Evolutionary conservation across 23 tunicate species (phyloP), one percentile per base, ranked within the genome.

Genomic region (Clavelina lepadiformis): DNA sequence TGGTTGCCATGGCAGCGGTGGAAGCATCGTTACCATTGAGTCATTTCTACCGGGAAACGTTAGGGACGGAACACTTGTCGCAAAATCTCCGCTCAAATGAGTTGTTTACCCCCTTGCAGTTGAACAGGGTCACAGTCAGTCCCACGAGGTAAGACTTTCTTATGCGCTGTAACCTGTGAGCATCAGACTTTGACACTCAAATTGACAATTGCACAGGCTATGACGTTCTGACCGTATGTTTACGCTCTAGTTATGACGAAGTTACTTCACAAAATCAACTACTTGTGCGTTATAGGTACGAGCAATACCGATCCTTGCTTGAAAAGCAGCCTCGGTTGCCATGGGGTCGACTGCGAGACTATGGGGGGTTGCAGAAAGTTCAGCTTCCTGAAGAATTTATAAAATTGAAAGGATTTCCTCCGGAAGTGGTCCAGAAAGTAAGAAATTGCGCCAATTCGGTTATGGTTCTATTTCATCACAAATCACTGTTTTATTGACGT

Each of bases 391-490:
- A 46, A 7, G 95, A 86, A 49, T 86, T 86, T 55, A 41, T 78
- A 7, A 86, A 86, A 54, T 80, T 55, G 0, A 71, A 50, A 65
- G 75, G 77, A 0, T 86, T 65, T 44, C 95, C 95, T 21, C 95
- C 95, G 4, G 80, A 71, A 38, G 95, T 86, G 20, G 95, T 86
- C 15, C 95, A 86, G 65, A 86, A 86, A 75, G 95, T 86, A 68
- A 5, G 47, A 29, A 22, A 7, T 7, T 63, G 35, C n/a, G 30
- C 13, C 35, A 6, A 23, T 25, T 25, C 35, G 30, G 30, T 5
- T n/a, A n/a, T n/a, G n/a, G n/a, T n/a, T n/a, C n/a, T n/a, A n/a
- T n/a, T n/a, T n/a, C n/a, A n/a, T n/a, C n/a, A n/a, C n/a, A n/a
- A n/a, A n/a, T n/a, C n/a, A n/a, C n/a, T n/a, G n/a, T 31, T 33